Conservation (phyloP, 2,797 vertebrate species). For the Gadopsis marmoratus region DNA sequence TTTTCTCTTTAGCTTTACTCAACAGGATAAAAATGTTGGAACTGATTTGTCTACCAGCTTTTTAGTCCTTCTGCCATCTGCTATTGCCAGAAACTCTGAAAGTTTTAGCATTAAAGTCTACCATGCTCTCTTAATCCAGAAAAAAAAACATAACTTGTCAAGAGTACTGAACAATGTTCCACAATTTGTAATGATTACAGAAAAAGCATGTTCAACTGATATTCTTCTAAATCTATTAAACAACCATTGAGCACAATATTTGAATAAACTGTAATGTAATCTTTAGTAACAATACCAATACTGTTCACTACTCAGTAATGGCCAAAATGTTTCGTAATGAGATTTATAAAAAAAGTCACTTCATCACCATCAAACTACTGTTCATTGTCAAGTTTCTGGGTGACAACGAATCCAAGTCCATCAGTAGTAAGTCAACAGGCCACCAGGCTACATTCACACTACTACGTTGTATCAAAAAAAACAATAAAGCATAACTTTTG, state of each 20-base stretch:
- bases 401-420: constrained; percentile 15
- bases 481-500: no score
- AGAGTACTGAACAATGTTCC: neutral
- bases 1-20: constrained; percentile 44
- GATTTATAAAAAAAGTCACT: neutral
- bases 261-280: neutral
- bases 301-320: neutral
- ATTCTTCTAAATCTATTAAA: neutral
- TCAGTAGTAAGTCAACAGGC: constrained; percentile 8
- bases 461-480: no score
- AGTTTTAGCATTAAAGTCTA: neutral
- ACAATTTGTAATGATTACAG: neutral
- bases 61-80: constrained; percentile 35
- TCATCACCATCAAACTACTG: neutral
- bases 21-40: constrained; percentile 38
- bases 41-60: constrained; percentile 36
- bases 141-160: neutral
- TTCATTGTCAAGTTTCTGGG: constrained; percentile 2
- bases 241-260: neutral
- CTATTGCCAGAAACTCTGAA: constrained; percentile 17
- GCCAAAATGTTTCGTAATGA: neutral
- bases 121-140: neutral
- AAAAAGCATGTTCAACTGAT: neutral
- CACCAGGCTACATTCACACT: neutral
- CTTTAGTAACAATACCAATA: neutral